Conservation (phyloP, 2,113 vertebrate species). For the Bubo bubo region DNA sequence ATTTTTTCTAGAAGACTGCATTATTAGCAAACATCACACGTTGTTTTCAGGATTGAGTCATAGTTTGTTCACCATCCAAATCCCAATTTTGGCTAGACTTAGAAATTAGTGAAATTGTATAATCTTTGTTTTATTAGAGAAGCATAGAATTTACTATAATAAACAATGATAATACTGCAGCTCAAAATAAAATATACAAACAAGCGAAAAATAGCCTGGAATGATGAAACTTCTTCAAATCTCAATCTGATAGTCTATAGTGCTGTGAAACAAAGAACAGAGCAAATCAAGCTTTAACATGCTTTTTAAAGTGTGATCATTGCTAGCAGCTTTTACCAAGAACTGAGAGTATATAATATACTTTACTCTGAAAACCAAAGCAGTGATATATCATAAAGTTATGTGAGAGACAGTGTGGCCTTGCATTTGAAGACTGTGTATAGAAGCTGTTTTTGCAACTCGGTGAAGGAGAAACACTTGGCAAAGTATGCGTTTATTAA, state of each 20-base stretch:
- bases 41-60: slow-evolving; percentile 1
- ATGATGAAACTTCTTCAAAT: background rate
- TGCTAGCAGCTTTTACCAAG: background rate
- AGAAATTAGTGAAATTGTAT: slow-evolving; percentile 13
- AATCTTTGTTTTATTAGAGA: slow-evolving; percentile 22
- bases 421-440: background rate
- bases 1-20: background rate
- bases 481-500: background rate
- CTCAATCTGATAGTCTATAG: background rate
- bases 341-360: background rate
- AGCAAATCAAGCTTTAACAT: background rate
- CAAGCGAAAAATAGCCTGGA: slow-evolving; percentile 14
- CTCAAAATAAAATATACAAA: background rate
- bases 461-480: background rate
- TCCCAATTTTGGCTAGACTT: background rate
- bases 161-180: slow-evolving; percentile 7
- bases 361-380: background rate
- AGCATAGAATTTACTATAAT: background rate
- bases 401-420: background rate
- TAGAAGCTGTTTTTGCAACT: background rate
- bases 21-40: background rate
- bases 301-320: background rate
- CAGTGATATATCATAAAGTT: background rate
- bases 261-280: background rate
- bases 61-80: background rate